Base-by-base conservation (phyloP, 2,797 vertebrate species). In the Botia almorhae region DNA sequence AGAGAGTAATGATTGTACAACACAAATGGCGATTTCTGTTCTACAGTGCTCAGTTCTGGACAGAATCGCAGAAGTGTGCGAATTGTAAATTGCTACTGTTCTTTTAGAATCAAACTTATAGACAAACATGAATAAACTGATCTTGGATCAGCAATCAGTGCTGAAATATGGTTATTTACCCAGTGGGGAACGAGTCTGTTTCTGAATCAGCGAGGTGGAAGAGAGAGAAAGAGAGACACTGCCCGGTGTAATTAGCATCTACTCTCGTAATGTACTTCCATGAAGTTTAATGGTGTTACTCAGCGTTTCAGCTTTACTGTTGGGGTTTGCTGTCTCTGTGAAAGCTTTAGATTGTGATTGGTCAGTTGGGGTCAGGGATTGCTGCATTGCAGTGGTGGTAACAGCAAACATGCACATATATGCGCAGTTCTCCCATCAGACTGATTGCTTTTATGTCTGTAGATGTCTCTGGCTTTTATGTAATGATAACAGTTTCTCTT, bases 301-400 rank as follows among this genome's bases (percentile, higher is more conserved):
- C 73, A 80, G 81, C 56, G 12, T 76, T 77, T 77, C 13, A 46
- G 67, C 77, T 69, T 26, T 76, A 78, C 58, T 65, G 76, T 72
- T 83, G 82, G 60, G 50, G 39, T 80, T 65, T 19, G 46, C 72
- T 76, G 65, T 67, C 67, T 67, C 60, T 65, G 67, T 69, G 33
- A 80, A 76, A 80, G 73, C 77, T 65, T 71, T 60, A 71, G 51
- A 67, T 74, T 11, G 60, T 60, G 73, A 76, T 83, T 76, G 77
- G 82, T 76, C 77, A 68, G 11, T 58, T 12, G 39, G 10, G 53
- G 48, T 58, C 82, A 65, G 60, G 46, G 58, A 80, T 21, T 71
- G 72, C 77, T 80, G 82, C 82, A 80, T 58, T 83, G 82, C 82
- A 83, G 78, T 58, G 61, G 63, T 69, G n/a, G 36, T 79, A 80